Base-by-base conservation (phyloP, 2,888 invertebrate genomes). In the Willowsia nigromaculata region DNA sequence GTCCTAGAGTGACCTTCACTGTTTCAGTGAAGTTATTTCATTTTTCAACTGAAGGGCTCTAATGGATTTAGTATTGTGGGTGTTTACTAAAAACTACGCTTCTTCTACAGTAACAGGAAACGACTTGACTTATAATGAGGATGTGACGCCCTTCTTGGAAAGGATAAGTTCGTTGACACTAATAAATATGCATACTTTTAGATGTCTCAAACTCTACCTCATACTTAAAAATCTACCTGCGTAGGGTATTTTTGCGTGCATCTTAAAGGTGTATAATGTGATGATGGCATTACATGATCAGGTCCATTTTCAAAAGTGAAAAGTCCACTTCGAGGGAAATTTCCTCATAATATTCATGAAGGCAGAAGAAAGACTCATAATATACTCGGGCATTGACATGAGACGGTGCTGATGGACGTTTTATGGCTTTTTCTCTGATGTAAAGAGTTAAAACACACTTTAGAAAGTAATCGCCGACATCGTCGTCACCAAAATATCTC, bases 391-490 rank as follows among this genome's bases (percentile, higher is more conserved):
- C 82, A 82, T 62, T 82, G 82, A 43, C 82, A 62, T 62, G 74
- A 13, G 68, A 37, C 3, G 71, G 3, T 71, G 65, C 22, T 37
- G 65, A 65, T 37, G 65, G 65, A n/a, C 65, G 18, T 37, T 47
- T 74, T 27, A 47, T 47, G 47, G 11, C 74, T 4, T 40, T 65
- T 82, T 47, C 30, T 82, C 40, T 81, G 43, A 62, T 65, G 82
- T 62, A 43, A 82, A 82, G 27, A 62, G 43, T 62, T 40, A 53
- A 65, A 47, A 18, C 47, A 47, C 65, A 68, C 40, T 83, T 83
- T 83, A 83, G 83, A 83, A 83, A 83, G 83, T 68, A 40, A 22
- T 22, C 22, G 27, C n/a, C n/a, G n/a, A n/a, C n/a, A n/a, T n/a
- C n/a, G n/a, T n/a, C n/a, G n/a, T n/a, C 43, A 30, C 78, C 53